Evolutionary conservation across 2,888 invertebrate genomes (phyloP).

Genomic region (Gerosis bhagava): DNA sequence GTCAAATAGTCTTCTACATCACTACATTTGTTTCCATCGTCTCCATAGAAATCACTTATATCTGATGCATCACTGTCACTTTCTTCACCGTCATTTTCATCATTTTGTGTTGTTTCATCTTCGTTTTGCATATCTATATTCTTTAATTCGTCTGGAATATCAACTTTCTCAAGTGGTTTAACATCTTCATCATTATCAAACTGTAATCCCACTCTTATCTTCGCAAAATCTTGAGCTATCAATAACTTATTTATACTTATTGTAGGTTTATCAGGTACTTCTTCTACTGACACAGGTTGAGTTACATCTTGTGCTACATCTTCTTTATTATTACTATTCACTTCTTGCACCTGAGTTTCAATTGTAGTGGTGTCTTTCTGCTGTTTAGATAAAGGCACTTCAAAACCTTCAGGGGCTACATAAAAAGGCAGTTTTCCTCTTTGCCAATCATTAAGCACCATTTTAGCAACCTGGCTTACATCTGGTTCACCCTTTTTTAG

Average conservation of each 20-base stretch:
- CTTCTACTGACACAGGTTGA: constrained; percentile 43
- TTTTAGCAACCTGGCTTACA: constrained; percentile 92
- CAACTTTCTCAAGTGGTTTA: constrained; percentile 80
- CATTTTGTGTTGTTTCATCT: constrained; percentile 40
- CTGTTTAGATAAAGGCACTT: constrained; percentile 83
- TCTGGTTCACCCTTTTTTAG: constrained; percentile 99
- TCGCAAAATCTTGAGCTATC: constrained; percentile 91
- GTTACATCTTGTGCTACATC: constrained; percentile 48
- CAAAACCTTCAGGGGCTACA: constrained; percentile 92
- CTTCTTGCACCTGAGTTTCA: constrained; percentile 29
- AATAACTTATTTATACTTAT: constrained; percentile 69
- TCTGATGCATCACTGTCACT: constrained; percentile 80
- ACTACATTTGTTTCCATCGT: constrained; percentile 82
- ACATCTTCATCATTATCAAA: constrained; percentile 85
- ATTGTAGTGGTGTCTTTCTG: constrained; percentile 34
- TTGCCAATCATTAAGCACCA: constrained; percentile 99
- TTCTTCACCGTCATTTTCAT: constrained; percentile 42
- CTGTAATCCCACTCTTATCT: constrained; percentile 89
- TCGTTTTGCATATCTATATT: constrained; percentile 68
- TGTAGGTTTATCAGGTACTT: constrained; percentile 50
- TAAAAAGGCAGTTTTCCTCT: constrained; percentile 98
- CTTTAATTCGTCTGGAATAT: constrained; percentile 62
- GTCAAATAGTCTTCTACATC: constrained; percentile 77
- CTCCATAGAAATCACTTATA: constrained; percentile 86
- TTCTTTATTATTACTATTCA: constrained; percentile 48